Base-by-base conservation (phyloP, 2,888 invertebrate species). In the Axea sp. region DNA sequence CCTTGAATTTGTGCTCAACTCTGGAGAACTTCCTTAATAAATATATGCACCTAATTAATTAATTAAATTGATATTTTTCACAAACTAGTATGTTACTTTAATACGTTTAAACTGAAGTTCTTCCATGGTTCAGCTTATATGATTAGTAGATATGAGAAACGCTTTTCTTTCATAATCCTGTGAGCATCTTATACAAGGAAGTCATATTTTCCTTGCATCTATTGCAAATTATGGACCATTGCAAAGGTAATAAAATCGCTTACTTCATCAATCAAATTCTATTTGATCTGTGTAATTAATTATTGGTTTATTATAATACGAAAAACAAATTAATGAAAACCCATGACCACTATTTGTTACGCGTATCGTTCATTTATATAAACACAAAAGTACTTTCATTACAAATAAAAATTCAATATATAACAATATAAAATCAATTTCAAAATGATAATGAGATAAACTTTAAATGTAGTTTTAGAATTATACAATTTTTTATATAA, bases 61-160 rank as follows among this genome's bases (percentile, higher is more conserved):
- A 51, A 64, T 68, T 49, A 68, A 55, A 68, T 73, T 73, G 41
- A 55, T 60, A 67, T 73, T 62, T 62, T 55, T 67, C 65, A 47
- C 65, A 60, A 45, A 55, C 30, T 9, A 39, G 2, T n/a, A 68
- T 57, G 73, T 73, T 68, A 68, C 51, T 51, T 57, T 64, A 64
- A 68, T 57, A 31, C 26, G 43, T 22, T 9, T 24, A 43, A 49
- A 35, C 28, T 59, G 35, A 45, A 49, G 39, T 15, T 67, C 55
- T 51, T 64, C 28, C 51, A 12, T 9, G 45, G 22, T 14, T 33
- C 37, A 37, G 37, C 51, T 65, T 8, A 28, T 41, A 60, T 67
- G 71, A 75, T 75, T 62, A 71, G 60, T 41, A 53, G 55, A 39
- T 67, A 71, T 60, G 60, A 75, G 60, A 62, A 41, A 62, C 39